Evolutionary conservation across 2,113 vertebrate species (phyloP).

Genomic region (Ciconia boyciana): DNA sequence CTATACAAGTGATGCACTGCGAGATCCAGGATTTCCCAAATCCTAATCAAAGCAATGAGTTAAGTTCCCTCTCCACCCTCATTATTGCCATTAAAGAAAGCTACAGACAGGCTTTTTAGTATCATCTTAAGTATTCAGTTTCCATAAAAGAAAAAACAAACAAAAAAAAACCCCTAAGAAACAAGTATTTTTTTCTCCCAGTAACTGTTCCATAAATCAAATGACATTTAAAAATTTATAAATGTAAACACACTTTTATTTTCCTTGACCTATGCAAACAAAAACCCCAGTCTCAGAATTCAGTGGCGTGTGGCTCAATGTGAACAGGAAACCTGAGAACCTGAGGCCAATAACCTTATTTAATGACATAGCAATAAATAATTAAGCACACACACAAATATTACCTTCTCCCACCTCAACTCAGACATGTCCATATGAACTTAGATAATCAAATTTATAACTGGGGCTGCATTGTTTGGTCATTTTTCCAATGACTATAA

Average conservation of each 20-base stretch:
- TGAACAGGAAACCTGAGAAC: background rate
- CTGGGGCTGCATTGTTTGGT: constrained; percentile 55
- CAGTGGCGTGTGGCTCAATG: background rate
- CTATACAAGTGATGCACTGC: background rate
- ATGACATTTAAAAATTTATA: background rate
- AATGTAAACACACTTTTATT: background rate
- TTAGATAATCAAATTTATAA: constrained; percentile 52
- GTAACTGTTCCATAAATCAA: background rate
- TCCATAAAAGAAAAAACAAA: background rate
- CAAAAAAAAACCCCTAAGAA: background rate
- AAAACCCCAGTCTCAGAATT: background rate
- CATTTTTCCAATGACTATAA: constrained; percentile 65
- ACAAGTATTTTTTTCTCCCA: background rate
- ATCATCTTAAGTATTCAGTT: background rate
- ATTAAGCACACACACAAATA: background rate
- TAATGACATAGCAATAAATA: background rate
- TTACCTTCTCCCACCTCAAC: background rate
- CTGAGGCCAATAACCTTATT: background rate
- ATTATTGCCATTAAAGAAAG: background rate
- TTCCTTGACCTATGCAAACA: background rate
- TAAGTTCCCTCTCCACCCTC: background rate
- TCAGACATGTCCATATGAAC: constrained; percentile 47
- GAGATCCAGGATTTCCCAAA: background rate
- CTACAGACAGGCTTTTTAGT: background rate
- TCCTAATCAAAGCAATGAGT: background rate